Evolutionary conservation across 2,888 invertebrate species (phyloP).

Genomic region (Tiliacea citrago): DNA sequence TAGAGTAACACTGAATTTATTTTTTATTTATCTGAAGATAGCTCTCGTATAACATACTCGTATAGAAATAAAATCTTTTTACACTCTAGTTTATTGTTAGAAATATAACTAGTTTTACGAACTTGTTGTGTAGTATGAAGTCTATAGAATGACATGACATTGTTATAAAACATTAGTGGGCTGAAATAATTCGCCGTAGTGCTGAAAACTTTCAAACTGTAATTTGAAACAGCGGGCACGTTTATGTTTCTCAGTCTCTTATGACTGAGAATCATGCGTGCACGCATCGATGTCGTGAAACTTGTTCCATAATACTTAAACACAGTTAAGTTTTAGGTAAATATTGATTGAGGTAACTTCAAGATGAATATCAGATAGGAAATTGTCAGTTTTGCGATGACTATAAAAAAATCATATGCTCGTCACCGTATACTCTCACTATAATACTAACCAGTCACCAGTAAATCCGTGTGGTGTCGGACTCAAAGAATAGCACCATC

Average conservation of each 20-base stretch:
- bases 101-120: conserved; percentile 28
- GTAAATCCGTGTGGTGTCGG: no score
- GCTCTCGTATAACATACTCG: conserved; percentile 36
- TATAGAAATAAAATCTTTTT: conserved; percentile 43
- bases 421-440: background rate
- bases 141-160: conserved; percentile 9
- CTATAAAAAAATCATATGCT: background rate
- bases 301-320: background rate
- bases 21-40: conserved; percentile 77
- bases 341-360: background rate
- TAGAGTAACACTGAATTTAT: conserved; percentile 77
- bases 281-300: background rate
- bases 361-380: background rate
- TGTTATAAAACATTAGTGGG: conserved; percentile 6
- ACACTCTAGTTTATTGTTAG: conserved; percentile 23
- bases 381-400: background rate
- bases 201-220: conserved; percentile 3
- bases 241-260: background rate
- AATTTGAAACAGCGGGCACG: background rate
- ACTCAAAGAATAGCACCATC: no score
- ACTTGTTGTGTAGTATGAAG: conserved; percentile 5
- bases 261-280: background rate
- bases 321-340: background rate
- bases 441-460: background rate
- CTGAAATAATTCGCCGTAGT: background rate